Base-by-base conservation (phyloP, 2,797 vertebrate genomes). In the Phataginus tetradactyla region DNA sequence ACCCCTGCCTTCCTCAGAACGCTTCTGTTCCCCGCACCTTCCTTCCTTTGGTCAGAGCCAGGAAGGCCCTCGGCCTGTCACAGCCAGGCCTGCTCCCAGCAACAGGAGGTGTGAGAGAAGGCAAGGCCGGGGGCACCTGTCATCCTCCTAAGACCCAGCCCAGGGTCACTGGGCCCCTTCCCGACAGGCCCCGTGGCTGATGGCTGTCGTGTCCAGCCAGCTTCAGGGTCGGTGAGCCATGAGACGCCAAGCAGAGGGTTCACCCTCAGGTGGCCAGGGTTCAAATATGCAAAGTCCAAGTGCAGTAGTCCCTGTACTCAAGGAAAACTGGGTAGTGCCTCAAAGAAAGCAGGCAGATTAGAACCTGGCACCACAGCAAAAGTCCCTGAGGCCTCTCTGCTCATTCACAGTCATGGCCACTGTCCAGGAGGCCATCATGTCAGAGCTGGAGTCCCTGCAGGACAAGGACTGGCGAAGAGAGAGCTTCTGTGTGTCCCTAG, bases 251-350 rank as follows among this genome's bases (percentile, higher is more conserved):
- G 66, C 61, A 74, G 51, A 66, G 12, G 42, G 32, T 8, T 15
- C 34, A 0, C 64, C 49, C 49, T n/a, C 10, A 4, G n/a, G 15
- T 0, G 0, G 39, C 37, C 2, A 21, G 17, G 5, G 8, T 18
- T 34, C n/a, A 25, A 53, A 25, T 10, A 17, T 23, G 78, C 42
- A 42, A 83, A 45, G 45, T 3, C 39, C 45, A 45, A 29, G 32
- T 3, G 49, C 32, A 37, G 49, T 27, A 42, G 42, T 7, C 49
- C 34, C 64, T 17, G 69, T 92, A 27, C 37, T 53, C 21, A 1
- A 14, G 17, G 57, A 34, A 55, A 74, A 57, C 2, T 0, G 8
- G 51, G 6, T 1, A 4, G 23, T 2, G 34, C 29, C 20, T 78
- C 74, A 37, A 32, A 81, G 68, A 49, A 39, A 29, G 34, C 39